Conservation (phyloP, 2,797 vertebrate species). For the Philypnodon macrostomus region DNA sequence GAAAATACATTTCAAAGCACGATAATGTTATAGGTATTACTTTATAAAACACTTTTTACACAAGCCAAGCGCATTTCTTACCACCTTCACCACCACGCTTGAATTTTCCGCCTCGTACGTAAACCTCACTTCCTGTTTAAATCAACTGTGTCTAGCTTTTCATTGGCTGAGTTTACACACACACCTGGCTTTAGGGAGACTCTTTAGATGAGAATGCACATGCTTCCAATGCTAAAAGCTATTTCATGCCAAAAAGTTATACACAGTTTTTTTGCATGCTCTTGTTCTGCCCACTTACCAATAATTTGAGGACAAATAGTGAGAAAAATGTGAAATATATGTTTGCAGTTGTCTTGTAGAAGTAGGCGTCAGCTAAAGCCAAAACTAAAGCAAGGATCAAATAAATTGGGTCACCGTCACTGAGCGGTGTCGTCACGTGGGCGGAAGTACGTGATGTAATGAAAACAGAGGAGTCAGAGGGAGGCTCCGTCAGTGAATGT, state of each 20-base stretch:
- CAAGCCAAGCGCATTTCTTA: conserved; percentile 14
- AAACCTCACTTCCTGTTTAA: conserved; percentile 67
- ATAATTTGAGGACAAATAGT: no score
- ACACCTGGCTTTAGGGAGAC: conserved; percentile 7
- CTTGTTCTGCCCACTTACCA: no score
- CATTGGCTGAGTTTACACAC: conserved; percentile 41
- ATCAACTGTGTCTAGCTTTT: conserved; percentile 23
- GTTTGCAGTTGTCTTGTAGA: no score
- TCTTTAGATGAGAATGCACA: conserved; percentile 3
- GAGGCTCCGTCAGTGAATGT: conserved; percentile 56
- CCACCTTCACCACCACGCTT: conserved; percentile 25
- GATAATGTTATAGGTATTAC: no score
- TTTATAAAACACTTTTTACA: conserved; percentile 45
- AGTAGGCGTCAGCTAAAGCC: no score
- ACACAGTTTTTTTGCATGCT: no score
- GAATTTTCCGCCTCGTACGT: conserved; percentile 39
- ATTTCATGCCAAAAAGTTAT: no score
- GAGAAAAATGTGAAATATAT: no score
- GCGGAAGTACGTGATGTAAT: conserved; percentile 79
- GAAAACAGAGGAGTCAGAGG: conserved; percentile 69
- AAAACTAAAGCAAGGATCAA: no score
- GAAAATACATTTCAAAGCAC: no score
- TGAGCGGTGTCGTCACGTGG: conserved; percentile 71
- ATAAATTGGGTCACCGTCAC: conserved; percentile 47
- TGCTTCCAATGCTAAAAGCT: not conserved